A percentile compares a stretch with the other conserved stretches of the same genome.
phyloP scores from a whole-genome alignment of 2,797 vertebrate genomes.

The Paedocypris micromegethes region DNA sequence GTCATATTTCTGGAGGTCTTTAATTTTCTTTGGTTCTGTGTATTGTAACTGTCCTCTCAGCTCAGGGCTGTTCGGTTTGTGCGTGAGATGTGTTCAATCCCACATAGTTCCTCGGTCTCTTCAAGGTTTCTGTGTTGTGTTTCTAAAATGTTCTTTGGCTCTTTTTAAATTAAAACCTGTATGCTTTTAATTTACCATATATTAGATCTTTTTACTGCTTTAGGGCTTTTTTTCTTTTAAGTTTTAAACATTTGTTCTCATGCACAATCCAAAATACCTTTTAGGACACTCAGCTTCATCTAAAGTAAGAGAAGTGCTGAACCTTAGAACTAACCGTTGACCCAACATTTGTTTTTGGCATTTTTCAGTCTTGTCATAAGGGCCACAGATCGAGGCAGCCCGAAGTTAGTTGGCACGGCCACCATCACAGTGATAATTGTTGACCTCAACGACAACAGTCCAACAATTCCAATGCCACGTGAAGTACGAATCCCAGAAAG shows the following conservation, averaged over 20 bases:
- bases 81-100: constrained; percentile 30
- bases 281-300: not conserved
- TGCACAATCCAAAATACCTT: not conserved
- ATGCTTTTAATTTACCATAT: constrained; percentile 38
- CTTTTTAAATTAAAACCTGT: constrained; percentile 11
- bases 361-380: constrained; percentile 81
- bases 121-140: constrained; percentile 25
- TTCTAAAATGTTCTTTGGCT: constrained; percentile 23
- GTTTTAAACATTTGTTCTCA: constrained; percentile 12
- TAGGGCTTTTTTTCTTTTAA: constrained; percentile 16
- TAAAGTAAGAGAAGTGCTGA: not conserved
- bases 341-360: too few relatives aligned
- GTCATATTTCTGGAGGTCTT: constrained; percentile 32
- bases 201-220: constrained; percentile 30
- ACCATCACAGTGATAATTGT: constrained; percentile 91
- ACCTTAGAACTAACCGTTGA: not conserved
- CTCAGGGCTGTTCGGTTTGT: constrained; percentile 14
- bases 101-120: constrained; percentile 4
- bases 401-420: constrained; percentile 83
- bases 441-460: constrained; percentile 95
- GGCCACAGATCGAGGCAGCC: constrained; percentile 88
- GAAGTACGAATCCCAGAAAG: constrained; percentile 90
- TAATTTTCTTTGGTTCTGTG: constrained; percentile 35
- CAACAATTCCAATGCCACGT: constrained; percentile 86
- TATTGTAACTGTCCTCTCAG: constrained; percentile 35